Base-by-base conservation (phyloP, 2,888 invertebrate species). In the Parnassius apollo region DNA sequence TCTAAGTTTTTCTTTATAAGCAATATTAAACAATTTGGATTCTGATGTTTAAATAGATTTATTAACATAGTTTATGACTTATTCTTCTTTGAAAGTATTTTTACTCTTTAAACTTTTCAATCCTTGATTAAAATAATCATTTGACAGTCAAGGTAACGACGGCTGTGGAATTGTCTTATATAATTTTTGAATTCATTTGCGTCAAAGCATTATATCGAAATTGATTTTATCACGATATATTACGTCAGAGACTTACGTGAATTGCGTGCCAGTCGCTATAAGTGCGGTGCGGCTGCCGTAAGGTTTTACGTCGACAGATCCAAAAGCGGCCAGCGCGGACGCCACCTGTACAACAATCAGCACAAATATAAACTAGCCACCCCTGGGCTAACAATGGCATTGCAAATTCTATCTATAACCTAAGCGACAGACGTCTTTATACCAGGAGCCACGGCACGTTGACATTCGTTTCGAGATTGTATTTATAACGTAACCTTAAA, bases 221-320 rank as follows among this genome's bases (percentile, higher is more conserved):
- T 50, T 22, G 58, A 42, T 49, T 51, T 51, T 44, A 54, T 49
- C 49, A 60, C 54, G 9, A 18, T 45, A 35, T 50, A 7, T 49
- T 46, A 53, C 56, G 18, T 49, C 49, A 50, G 25, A 66, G 69
- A 82, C 88, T 92, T 85, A 95, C 95, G 93, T 93, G 66, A 80
- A 76, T 66, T 92, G 93, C 75, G 93, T 93, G 66, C 90, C 85
- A 25, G 94, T 92, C 1, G 95, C 95, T 46, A 95, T 87, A 18
- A 95, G 81, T 4, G 94, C 94, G 4, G 90, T 82, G 53, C 83
- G 84, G 42, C 76, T 77, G 11, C 93, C 91, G 65, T 91, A 83
- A 49, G 92, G 91, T 75, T 93, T 93, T 11, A 95, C 85, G 80
- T 96, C 95, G 42, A 95, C 90, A 49, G 91, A 89, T 0, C 95